Evolutionary conservation across 1,140 invertebrate species (phyloP).

Genomic region (Hylaeus volcanicus): DNA sequence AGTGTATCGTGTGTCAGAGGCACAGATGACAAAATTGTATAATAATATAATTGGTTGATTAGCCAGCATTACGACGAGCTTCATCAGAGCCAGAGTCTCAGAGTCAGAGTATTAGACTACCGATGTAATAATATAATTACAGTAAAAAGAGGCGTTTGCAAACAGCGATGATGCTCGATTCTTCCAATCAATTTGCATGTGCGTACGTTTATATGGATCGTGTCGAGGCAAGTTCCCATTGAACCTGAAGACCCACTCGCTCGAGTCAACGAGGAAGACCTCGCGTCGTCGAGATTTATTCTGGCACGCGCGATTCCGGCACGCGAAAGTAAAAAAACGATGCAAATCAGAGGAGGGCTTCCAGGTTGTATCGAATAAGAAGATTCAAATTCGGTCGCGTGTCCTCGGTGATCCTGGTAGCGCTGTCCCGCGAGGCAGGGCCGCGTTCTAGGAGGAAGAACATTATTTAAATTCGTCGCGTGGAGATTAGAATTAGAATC

Average conservation of each 20-base stretch:
- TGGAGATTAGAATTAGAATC: conserved; percentile 77
- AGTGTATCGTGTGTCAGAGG: too few relatives aligned
- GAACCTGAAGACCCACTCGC: not conserved
- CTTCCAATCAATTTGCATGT: too few relatives aligned
- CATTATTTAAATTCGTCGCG: conserved; percentile 67
- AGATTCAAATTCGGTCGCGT: conserved; percentile 73
- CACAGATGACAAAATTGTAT: too few relatives aligned
- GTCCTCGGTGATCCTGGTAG: conserved; percentile 56
- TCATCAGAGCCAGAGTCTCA: too few relatives aligned
- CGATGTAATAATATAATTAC: too few relatives aligned
- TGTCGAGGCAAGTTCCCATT: too few relatives aligned
- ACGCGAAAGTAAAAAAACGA: conserved; percentile 59
- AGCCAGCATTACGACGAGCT: too few relatives aligned
- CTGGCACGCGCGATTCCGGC: conserved; percentile 42
- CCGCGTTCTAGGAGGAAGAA: conserved; percentile 32
- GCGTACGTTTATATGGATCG: too few relatives aligned
- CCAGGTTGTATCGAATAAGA: conserved; percentile 57
- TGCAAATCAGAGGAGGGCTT: conserved; percentile 66
- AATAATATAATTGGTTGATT: too few relatives aligned
- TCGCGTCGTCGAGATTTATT: conserved; percentile 30
- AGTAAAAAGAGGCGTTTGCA: too few relatives aligned
- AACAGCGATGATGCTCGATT: too few relatives aligned
- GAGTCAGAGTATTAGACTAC: too few relatives aligned
- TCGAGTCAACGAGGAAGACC: not conserved
- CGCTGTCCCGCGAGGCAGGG: not conserved